Percentiles rank a stretch among this genome's conserved stretches.
These are phyloP conservation scores for Chionoecetes opilio DNA, from an alignment of 1,140 invertebrate species.

Conservation along the genomic window DNA sequence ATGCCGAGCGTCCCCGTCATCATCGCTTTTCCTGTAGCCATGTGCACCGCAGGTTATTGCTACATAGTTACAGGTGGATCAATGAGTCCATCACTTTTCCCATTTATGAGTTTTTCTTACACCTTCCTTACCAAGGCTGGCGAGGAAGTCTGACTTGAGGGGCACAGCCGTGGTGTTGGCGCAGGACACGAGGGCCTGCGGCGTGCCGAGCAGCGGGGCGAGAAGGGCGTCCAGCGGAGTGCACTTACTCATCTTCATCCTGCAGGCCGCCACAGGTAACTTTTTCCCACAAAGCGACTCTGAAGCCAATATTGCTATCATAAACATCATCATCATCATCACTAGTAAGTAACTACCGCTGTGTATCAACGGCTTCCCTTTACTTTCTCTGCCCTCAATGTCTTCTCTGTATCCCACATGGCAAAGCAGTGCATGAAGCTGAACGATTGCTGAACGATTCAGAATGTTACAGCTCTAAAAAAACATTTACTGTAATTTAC, in stretches of 20 bases:
- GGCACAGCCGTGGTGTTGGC: conserved; percentile 45
- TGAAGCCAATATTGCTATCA: not conserved
- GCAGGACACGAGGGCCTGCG: conserved; percentile 28
- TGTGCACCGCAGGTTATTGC: not conserved
- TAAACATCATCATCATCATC: too few relatives aligned
- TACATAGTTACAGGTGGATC: too few relatives aligned
- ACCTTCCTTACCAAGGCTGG: not conserved
- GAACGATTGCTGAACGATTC: too few relatives aligned
- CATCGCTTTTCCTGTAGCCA: not conserved
- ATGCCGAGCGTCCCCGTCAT: not conserved
- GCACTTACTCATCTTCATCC: conserved; percentile 29
- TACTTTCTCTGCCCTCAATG: too few relatives aligned
- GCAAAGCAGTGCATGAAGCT: too few relatives aligned
- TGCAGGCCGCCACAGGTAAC: conserved; percentile 21
- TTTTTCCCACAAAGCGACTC: not conserved
- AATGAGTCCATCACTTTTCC: too few relatives aligned
- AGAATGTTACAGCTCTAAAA: too few relatives aligned
- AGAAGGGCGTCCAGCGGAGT: not conserved
- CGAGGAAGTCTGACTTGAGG: not conserved
- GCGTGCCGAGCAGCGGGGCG: conserved; percentile 5
- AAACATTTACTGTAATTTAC: too few relatives aligned
- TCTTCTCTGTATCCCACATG: too few relatives aligned
- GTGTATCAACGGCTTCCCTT: too few relatives aligned
- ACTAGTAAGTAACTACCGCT: too few relatives aligned
- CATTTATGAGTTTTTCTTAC: not conserved